Base-by-base conservation (phyloP, 2,113 vertebrate genomes). In the Pachycephala philippinensis region DNA sequence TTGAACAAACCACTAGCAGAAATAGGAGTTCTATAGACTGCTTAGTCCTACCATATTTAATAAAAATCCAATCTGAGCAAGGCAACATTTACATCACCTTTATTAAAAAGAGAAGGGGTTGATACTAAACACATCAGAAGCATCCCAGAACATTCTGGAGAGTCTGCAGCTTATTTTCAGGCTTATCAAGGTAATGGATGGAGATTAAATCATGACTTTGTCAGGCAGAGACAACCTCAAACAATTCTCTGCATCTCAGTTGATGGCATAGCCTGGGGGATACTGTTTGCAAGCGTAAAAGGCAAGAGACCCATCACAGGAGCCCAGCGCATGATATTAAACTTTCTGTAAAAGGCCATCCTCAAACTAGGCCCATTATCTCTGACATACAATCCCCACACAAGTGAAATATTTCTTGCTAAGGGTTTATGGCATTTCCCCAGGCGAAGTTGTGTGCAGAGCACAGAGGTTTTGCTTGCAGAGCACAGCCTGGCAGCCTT, bases 321-420 rank as follows among this genome's bases (percentile, higher is more conserved):
- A 84, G 66, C 85, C 30, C 82, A 52, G 35, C 26, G 35, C 56
- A 66, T n/a, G 69, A 68, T 88, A 96, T 93, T 95, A 94, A 94
- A 94, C 87, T 94, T 93, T 96, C 90, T 80, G 82, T 70, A 92
- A 97, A 97, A 97, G 93, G 95, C 93, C 96, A 95, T 86, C 71
- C 56, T 96, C 88, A 88, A 74, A 87, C 81, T 86, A 90, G 15
- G 20, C 44, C 93, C 68, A 94, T 96, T 96, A 96, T 91, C 71
- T 88, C 75, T 92, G 95, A 92, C 90, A 88, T 26, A 81, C 86
- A 91, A 66, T 85, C 84, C 89, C 59, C 72, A 86, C 88, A 90
- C 75, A 76, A 91, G 74, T 95, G 91, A 96, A 96, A 91, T 96
- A 95, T 96, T 94, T 94, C 77, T 81, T 93, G 54, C 87, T 92